phyloP scores from a whole-genome alignment of 2,797 vertebrate species.

The Thripadectes ignobilis region DNA sequence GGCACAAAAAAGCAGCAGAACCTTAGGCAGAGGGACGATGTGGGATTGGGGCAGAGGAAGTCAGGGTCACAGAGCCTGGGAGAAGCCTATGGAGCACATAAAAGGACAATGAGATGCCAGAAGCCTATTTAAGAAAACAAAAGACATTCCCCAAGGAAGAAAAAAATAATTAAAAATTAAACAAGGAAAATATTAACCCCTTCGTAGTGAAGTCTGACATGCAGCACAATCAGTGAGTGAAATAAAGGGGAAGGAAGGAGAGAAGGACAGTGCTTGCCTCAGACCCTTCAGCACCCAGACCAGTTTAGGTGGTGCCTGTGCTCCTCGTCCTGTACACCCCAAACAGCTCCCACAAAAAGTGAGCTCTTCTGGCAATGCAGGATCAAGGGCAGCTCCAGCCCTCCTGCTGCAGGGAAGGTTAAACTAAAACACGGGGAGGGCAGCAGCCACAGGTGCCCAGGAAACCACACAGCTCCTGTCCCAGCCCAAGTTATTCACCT shows the following conservation, averaged over 20 bases:
- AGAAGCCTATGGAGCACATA: not conserved
- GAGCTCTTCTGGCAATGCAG: not conserved
- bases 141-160: not conserved
- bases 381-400: not conserved
- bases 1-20: not conserved
- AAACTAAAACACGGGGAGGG: not conserved
- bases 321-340: not conserved
- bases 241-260: not conserved
- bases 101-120: conserved; percentile 1
- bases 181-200: not conserved
- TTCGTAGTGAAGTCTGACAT: not conserved
- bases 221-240: accelerated
- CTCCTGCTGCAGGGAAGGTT: not conserved
- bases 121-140: conserved; percentile 15
- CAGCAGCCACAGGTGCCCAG: not conserved
- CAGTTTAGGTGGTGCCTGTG: not conserved
- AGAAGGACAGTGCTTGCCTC: not conserved
- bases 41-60: not conserved
- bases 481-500: not conserved
- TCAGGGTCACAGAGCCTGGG: not conserved
- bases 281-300: not conserved
- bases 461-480: not conserved
- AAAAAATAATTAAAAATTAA: not conserved
- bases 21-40: not conserved
- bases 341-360: not conserved